Evolutionary conservation across 2,888 invertebrate species (phyloP), one percentile per base, ranked within the genome.

Genomic region (Nomada goodeniana): DNA sequence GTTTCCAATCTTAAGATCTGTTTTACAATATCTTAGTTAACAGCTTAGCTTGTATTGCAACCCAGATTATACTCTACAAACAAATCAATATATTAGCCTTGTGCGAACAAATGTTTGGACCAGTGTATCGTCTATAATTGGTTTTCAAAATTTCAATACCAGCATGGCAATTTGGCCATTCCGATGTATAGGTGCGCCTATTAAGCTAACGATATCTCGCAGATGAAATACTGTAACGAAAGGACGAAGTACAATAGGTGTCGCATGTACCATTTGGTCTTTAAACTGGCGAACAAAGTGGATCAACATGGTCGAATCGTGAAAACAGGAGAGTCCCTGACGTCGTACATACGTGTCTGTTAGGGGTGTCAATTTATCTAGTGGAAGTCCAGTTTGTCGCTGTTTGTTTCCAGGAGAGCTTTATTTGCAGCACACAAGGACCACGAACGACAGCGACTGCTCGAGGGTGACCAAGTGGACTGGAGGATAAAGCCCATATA

Each of bases 331-430:
- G 76, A 81, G 65, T 74, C 61, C 70, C 76, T 71, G 70, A 64
- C 60, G 73, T 73, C 77, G 63, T 68, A 50, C 79, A 79, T 85
- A 86, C 86, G 88, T 87, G 89, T 82, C 84, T 80, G 84, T 74
- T 76, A 61, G 72, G 76, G 85, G 88, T 90, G 89, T 90, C 91
- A 91, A 92, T 92, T 92, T 91, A 91, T 90, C 90, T 90, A 78
- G 86, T 70, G 85, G 78, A 85, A 78, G 85, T 88, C 86, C 85
- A 81, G 85, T 84, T 84, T 68, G 84, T 87, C 84, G 89, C 88
- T 91, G 91, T 92, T 92, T 92, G 92, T 92, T 92, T 91, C 91
- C 86, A 86, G 86, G 86, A 90, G 90, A 89, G 89, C 88, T 88
- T 91, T 90, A 91, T 91, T 92, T 89, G 91, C 80, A 86, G 90